Evolutionary conservation across 2,113 vertebrate genomes (phyloP).

Genomic region (Colossoma macropomum): DNA sequence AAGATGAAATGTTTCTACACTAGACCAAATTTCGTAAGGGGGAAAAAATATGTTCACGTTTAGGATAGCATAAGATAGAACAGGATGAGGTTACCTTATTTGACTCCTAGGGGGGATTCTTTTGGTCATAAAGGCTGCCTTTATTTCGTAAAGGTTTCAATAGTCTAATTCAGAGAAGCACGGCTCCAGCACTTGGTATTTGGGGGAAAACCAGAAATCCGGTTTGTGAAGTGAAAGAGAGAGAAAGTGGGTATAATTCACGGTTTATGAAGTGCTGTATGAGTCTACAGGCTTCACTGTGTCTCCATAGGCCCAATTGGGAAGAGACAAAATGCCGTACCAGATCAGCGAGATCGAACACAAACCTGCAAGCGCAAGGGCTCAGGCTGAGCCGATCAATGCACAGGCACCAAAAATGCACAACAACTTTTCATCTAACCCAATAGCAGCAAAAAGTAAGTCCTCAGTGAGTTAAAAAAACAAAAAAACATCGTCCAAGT

Average conservation of each 20-base stretch:
- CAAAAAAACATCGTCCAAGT: slow-evolving; percentile 41
- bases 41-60: no score
- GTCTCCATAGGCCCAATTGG: slow-evolving; percentile 2
- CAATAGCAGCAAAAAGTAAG: slow-evolving; percentile 83
- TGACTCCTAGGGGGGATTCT: background rate
- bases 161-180: background rate
- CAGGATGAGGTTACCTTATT: background rate
- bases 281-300: slow-evolving; percentile 18
- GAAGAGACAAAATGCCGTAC: slow-evolving; percentile 7
- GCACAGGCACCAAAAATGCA: slow-evolving; percentile 63
- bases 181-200: background rate
- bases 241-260: background rate
- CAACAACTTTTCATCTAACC: slow-evolving; percentile 68
- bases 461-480: slow-evolving; percentile 68
- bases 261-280: background rate
- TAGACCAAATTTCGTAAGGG: background rate
- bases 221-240: slow-evolving; percentile 5
- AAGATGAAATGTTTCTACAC: background rate
- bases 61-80: no score
- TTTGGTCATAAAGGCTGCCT: background rate
- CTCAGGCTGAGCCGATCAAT: slow-evolving; percentile 2
- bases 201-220: background rate
- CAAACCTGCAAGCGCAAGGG: background rate
- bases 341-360: slow-evolving; percentile 5
- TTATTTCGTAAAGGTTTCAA: background rate